Evolutionary conservation across 2,113 vertebrate genomes (phyloP).

Genomic region (Odontophorus gujanensis): DNA sequence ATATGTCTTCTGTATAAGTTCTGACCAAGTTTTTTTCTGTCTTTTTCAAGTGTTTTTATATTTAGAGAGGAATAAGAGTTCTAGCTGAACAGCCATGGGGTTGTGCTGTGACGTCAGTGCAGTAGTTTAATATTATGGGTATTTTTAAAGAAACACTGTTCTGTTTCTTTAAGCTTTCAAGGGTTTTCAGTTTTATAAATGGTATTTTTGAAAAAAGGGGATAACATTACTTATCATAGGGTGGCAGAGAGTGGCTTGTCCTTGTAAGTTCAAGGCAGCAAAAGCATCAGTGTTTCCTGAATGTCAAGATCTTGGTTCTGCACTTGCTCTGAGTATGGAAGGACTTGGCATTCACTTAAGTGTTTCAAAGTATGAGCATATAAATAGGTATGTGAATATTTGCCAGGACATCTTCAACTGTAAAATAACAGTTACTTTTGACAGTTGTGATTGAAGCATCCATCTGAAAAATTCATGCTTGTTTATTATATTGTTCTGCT

Average conservation of each 20-base stretch:
- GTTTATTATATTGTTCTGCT: background rate
- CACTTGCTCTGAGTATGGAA: background rate
- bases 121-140: background rate
- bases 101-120: background rate
- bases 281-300: background rate
- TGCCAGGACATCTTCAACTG: background rate
- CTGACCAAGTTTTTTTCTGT: constrained; percentile 31
- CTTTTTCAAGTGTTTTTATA: background rate
- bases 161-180: background rate
- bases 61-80: background rate
- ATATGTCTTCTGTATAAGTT: constrained; percentile 40
- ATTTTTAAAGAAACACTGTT: background rate
- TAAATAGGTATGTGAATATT: background rate
- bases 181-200: background rate
- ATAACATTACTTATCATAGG: background rate
- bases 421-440: constrained; percentile 36
- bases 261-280: background rate
- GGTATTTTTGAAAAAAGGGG: background rate
- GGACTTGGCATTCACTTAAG: background rate
- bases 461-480: constrained; percentile 21
- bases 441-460: background rate
- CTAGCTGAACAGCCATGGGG: background rate
- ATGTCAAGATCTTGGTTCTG: background rate
- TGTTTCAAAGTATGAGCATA: background rate
- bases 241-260: background rate